Evolutionary conservation across 2,888 invertebrate species (phyloP), one percentile per base, ranked within the genome.

Genomic region (Scrobipalpa costella): DNA sequence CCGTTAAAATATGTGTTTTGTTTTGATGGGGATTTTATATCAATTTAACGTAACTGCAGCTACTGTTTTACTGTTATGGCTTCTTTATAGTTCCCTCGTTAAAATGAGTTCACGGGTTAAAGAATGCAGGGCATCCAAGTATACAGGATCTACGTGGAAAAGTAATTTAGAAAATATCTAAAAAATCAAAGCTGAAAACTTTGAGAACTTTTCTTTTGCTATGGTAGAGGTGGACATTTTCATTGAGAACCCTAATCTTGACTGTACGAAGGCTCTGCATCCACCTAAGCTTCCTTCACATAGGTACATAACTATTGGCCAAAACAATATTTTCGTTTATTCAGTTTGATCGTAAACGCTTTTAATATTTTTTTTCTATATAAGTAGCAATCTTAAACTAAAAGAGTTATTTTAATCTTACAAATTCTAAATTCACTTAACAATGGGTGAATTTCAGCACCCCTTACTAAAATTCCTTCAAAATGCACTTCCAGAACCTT

Each of bases 181-280:
- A 19, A 19, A 38, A 7, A 38, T 38, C 27, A 27, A 1, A 7
- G 13, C n/a, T 34, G 36, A 58, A 7, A 11, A 15, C n/a, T 36
- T 34, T 33, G 19, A 40, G 58, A n/a, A 13, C 40, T 76, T 65
- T 68, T 68, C 70, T 71, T 69, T 27, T 3, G 27, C 69, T 81
- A 80, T 82, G 80, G 77, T 85, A 88, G 88, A 85, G 80, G 68
- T 72, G 71, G 71, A 73, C 68, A n/a, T n/a, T n/a, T n/a, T n/a
- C n/a, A n/a, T 68, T 67, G 69, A 70, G 73, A 75, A 77, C 74
- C 70, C 77, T 77, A 81, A 83, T 84, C 83, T 80, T 74, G 74
- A 67, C 78, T 64, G 49, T 27, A 27, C 27, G 27, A 27, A 27
- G 27, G 5, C 27, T 27, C 27, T 27, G 27, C n/a, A n/a, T n/a